Evolutionary conservation across 1,140 invertebrate genomes (phyloP).

Genomic region (Leptoteleia sp.): DNA sequence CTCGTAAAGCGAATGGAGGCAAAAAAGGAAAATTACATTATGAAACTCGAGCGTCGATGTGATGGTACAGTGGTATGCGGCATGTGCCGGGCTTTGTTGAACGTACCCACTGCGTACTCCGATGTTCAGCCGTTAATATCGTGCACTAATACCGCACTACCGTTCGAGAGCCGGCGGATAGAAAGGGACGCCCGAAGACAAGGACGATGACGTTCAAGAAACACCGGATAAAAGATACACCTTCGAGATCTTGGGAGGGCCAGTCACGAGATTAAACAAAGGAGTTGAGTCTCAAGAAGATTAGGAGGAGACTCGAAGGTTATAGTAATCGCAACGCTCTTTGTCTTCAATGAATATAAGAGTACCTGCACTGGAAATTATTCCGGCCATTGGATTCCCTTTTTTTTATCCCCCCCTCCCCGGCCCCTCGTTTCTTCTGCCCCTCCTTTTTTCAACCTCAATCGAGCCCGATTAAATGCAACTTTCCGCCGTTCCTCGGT

Average conservation of each 20-base stretch:
- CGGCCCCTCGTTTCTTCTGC: no score
- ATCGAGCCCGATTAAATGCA: constrained; percentile 20
- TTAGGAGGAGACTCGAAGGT: constrained; percentile 57
- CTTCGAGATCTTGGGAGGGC: constrained; percentile 50
- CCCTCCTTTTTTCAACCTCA: constrained; percentile 17
- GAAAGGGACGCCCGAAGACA: constrained; percentile 22
- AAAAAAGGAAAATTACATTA: constrained; percentile 80
- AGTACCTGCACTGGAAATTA: constrained; percentile 35
- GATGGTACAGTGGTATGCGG: constrained; percentile 69
- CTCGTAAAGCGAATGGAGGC: constrained; percentile 78
- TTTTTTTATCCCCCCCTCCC: no score
- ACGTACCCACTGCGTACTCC: constrained; percentile 61
- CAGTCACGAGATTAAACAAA: constrained; percentile 74
- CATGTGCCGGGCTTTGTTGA: constrained; percentile 66
- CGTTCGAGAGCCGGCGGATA: constrained; percentile 50
- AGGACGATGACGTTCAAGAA: constrained; percentile 41
- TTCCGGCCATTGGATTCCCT: constrained; percentile 1
- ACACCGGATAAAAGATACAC: constrained; percentile 61
- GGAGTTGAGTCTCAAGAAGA: constrained; percentile 64
- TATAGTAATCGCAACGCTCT: constrained; percentile 54
- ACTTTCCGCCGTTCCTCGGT: constrained; percentile 5
- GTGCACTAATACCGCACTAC: constrained; percentile 68
- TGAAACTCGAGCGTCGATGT: constrained; percentile 75
- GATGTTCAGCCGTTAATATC: constrained; percentile 69
- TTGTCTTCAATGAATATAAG: constrained; percentile 61